Percentiles rank a stretch among this genome's conserved stretches.
phyloP scores from a whole-genome alignment of 2,888 invertebrate genomes.

The Rotaria sp. region DNA sequence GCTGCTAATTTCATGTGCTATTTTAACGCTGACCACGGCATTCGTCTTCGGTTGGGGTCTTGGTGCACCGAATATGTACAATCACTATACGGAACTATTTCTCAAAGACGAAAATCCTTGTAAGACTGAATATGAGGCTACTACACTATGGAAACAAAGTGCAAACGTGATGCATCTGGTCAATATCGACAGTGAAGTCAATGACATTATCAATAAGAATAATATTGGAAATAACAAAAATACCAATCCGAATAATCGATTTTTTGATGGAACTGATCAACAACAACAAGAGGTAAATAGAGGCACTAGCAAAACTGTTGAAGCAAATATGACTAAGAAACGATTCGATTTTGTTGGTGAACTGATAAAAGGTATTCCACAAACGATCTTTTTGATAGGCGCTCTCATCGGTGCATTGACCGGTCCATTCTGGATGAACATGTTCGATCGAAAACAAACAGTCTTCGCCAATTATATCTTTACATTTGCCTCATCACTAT shows the following conservation, averaged over 20 bases:
- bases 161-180: too few species aligned
- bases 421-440: neutral
- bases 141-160: neutral
- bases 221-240: too few species aligned
- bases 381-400: neutral
- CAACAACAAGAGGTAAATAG: too few species aligned
- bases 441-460: neutral
- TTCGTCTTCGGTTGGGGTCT: conserved; percentile 12
- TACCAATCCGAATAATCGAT: too few species aligned
- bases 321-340: neutral
- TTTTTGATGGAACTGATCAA: too few species aligned
- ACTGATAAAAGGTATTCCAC: conserved; percentile 21
- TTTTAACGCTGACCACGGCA: neutral
- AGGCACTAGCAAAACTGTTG: too few species aligned
- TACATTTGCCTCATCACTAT: neutral
- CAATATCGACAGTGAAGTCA: too few species aligned
- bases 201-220: neutral
- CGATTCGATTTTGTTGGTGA: neutral
- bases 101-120: neutral
- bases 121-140: too few species aligned
- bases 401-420: conserved; percentile 1
- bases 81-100: neutral
- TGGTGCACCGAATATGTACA: conserved; percentile 18
- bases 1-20: neutral
- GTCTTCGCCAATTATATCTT: neutral